These are phyloP conservation scores for Ptilorrhoa leucosticta DNA, from an alignment of 2,113 vertebrate genomes.

Conservation along the genomic window DNA sequence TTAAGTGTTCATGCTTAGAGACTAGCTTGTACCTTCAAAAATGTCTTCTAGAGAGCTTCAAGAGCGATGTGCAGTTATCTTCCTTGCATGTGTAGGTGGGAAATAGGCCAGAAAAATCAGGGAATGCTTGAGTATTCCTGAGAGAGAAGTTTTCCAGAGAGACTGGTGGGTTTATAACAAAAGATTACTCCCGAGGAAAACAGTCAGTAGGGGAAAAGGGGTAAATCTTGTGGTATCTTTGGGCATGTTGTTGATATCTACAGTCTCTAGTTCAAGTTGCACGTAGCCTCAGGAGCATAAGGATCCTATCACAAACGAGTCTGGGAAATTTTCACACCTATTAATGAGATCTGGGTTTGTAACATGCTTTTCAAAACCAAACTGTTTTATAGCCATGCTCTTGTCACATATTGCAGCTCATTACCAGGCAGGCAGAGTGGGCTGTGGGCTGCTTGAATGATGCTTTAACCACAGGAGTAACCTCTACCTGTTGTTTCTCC, in stretches of 20 bases:
- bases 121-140: background rate
- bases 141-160: background rate
- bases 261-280: background rate
- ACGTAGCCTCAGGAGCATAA: background rate
- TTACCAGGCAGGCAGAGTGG: background rate
- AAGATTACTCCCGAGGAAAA: background rate
- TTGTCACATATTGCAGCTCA: background rate
- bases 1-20: background rate
- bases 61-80: background rate
- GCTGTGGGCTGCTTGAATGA: accelerated
- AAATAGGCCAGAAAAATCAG: background rate
- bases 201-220: background rate
- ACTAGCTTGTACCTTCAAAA: background rate
- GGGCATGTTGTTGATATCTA: background rate
- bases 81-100: background rate
- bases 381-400: background rate
- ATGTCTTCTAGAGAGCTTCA: background rate
- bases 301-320: background rate
- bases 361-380: background rate
- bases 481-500: too few relatives aligned
- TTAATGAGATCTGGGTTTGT: background rate
- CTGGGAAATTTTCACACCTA: accelerated
- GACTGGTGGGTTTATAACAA: background rate
- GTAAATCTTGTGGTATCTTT: background rate
- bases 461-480: background rate